phyloP scores from a whole-genome alignment of 2,113 vertebrate genomes.

The Meles meles region DNA sequence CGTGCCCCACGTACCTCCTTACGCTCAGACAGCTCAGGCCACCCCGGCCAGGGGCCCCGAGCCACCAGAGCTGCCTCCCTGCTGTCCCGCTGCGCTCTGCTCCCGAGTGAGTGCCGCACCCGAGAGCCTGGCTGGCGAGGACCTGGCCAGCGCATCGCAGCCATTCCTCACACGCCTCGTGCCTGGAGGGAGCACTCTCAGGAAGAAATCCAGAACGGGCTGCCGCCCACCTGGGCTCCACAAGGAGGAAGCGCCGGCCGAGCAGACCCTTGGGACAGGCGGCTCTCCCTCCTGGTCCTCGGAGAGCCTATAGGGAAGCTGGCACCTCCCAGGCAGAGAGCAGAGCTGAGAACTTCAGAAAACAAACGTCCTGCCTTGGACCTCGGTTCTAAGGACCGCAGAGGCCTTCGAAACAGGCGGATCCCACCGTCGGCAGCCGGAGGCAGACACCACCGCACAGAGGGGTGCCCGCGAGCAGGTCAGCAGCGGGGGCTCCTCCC shows the following conservation, averaged over 20 bases:
- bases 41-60: no score
- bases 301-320: not conserved
- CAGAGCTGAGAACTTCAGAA: not conserved
- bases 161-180: constrained; percentile 82
- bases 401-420: not conserved
- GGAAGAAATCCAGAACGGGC: constrained; percentile 77
- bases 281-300: constrained; percentile 70
- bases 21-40: not conserved
- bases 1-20: not conserved
- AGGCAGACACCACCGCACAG: not conserved
- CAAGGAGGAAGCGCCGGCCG: constrained; percentile 66
- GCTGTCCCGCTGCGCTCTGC: not conserved
- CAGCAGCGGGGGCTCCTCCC: not conserved
- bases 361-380: not conserved
- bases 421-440: not conserved
- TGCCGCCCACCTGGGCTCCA: constrained; percentile 16
- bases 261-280: constrained; percentile 28
- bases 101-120: not conserved
- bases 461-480: not conserved
- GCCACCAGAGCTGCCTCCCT: not conserved
- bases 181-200: constrained; percentile 75
- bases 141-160: constrained; percentile 83
- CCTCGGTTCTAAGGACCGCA: not conserved
- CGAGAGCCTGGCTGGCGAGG: not conserved
- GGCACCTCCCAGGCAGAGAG: not conserved